Conservation (phyloP, 2,888 invertebrate species). For the Cosmorhoe ocellata region DNA sequence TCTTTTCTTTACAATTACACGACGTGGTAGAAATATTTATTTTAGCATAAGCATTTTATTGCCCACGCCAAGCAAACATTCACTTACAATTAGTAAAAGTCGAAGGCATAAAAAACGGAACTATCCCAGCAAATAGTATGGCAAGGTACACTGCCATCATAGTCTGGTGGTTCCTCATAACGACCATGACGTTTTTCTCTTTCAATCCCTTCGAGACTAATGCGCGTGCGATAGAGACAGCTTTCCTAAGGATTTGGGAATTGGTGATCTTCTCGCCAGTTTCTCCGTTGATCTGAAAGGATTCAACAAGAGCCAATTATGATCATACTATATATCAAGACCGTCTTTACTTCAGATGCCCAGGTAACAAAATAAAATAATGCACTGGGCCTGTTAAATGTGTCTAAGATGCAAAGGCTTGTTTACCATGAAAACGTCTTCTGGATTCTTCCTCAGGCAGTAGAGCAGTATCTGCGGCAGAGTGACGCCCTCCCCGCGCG, state of each 20-base stretch:
- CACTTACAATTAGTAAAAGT: conserved; percentile 32
- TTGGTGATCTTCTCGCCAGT: conserved; percentile 28
- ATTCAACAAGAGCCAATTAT: too few relatives aligned
- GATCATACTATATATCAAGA: too few relatives aligned
- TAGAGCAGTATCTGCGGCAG: conserved; percentile 44
- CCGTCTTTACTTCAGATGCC: too few relatives aligned
- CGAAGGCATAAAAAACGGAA: conserved; percentile 38
- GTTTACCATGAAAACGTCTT: conserved; percentile 42
- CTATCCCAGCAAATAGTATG: conserved; percentile 32
- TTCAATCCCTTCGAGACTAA: conserved; percentile 13
- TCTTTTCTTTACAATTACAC: too few relatives aligned
- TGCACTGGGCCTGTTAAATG: too few relatives aligned
- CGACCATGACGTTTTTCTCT: conserved; percentile 28
- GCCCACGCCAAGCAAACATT: too few relatives aligned
- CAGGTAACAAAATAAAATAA: too few relatives aligned
- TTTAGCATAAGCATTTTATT: too few relatives aligned
- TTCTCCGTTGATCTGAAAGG: conserved; percentile 28
- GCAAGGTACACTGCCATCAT: conserved; percentile 34
- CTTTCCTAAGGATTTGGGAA: conserved; percentile 22
- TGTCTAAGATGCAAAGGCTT: too few relatives aligned
- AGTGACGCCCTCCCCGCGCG: conserved; percentile 34
- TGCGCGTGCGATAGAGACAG: conserved; percentile 25
- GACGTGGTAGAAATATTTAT: too few relatives aligned
- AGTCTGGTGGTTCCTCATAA: conserved; percentile 35
- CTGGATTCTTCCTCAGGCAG: conserved; percentile 38